Base-by-base conservation (phyloP, 2,888 invertebrate genomes). In the Drosophila gaucha region DNA sequence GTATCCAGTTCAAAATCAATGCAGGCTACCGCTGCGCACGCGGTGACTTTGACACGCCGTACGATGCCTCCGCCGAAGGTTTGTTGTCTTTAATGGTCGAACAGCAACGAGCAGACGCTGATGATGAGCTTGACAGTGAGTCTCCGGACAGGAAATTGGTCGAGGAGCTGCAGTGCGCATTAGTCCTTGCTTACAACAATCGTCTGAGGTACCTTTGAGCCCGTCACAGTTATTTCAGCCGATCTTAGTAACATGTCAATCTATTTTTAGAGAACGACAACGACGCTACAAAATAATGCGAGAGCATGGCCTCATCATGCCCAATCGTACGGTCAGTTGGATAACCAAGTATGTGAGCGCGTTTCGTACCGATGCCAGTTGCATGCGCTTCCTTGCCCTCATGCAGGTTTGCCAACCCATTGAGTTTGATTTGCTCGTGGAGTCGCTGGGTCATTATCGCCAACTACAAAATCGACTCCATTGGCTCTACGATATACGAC, bases 21-120 rank as follows among this genome's bases (percentile, higher is more conserved):
- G 96, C 96, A 0, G 97, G 97, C 0, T 98, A 97, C 89, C 96
- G 96, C 90, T 94, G 97, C 18, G 95, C 96, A 5, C 93, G 97
- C 64, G 96, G 97, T 1, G 97, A 97, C 88, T 98, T 98, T 91
- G 96, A 96, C 80, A 93, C 95, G 0, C 97, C 97, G 72, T 96
- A 95, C 89, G 97, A 97, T 90, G 94, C 96, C 67, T 95, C 95
- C 85, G 96, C 97, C 0, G 97, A 98, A 90, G 93, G 94, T 67
- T 92, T 96, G 41, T 92, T 95, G 59, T 77, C 86, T 3, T 92
- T 84, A 0, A 78, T 90, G 62, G 54, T 79, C 4, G 77, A 84
- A 0, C 60, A 74, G n/a, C 50, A 55, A 31, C 26, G 43, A 20
- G 62, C 52, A 0, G 24, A 24, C 54, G 90, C 92, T 0, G 72